Base-by-base conservation (phyloP, 2,888 invertebrate genomes). In the Phalangium opilio region DNA sequence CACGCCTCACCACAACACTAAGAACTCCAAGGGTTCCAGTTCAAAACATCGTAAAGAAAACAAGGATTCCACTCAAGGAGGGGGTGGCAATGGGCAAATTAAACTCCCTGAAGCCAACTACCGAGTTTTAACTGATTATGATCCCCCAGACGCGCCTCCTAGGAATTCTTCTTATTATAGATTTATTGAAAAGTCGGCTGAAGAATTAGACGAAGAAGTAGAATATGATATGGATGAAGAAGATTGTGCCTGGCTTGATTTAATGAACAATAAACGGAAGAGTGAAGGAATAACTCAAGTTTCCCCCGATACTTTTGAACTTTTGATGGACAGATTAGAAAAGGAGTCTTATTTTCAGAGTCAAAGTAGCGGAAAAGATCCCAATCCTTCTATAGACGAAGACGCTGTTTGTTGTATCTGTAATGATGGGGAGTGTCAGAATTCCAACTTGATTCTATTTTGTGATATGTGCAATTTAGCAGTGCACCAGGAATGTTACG, bases 391-490 rank as follows among this genome's bases (percentile, higher is more conserved):
- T 1, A 85, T 86, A 5, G 95, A 95, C 60, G 95, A 95, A 61
- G 95, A 96, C 69, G 96, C 96, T 0, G 93, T 96, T 0, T 98
- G 98, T 64, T 93, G 91, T 62, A 95, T 98, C 58, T 98, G 98
- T 64, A 84, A 89, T 79, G 96, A 98, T 61, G 96, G 95, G 2
- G 96, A 96, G 66, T 96, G 95, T 65, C 89, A 95, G 67, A 96
- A 96, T 67, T 89, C 89, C 44, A 98, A 98, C 67, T 95, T 93
- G 41, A 98, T 98, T 58, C 73, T 98, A 44, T 98, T 98, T 70
- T 98, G 98, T 71, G 98, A 98, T 71, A 93, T 96, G 91, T 98
- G 98, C 68, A 96, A 98, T 69, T 71, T 98, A 55, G 93, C 98
- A 20, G 96, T 98, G 12, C 98, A 98, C 68, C 98, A 95, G 70